Conservation (phyloP, 2,888 invertebrate genomes). For the Melanchra persicariae region DNA sequence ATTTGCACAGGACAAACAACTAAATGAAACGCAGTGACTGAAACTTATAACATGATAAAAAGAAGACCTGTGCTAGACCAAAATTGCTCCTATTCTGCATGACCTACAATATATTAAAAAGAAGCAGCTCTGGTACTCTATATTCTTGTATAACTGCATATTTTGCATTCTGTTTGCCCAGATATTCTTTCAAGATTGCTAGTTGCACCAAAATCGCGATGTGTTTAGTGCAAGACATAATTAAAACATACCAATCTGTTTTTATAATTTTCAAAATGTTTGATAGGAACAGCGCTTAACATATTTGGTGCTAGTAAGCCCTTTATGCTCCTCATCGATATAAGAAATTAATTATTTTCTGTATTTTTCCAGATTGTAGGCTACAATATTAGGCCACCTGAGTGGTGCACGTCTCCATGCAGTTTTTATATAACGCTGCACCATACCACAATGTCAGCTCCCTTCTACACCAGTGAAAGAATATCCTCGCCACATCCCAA, state of each 20-base stretch:
- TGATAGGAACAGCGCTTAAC: too few species aligned
- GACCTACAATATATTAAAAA: too few species aligned
- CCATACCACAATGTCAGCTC: constrained; percentile 94
- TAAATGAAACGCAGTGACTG: too few species aligned
- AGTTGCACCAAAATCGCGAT: background rate
- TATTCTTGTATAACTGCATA: background rate
- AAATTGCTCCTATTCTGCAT: too few species aligned
- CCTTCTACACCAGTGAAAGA: constrained; percentile 96
- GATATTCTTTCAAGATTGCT: background rate
- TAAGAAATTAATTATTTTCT: background rate
- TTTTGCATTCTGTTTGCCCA: background rate
- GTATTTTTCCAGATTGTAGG: constrained; percentile 85
- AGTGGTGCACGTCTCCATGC: constrained; percentile 86
- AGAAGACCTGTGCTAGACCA: too few species aligned
- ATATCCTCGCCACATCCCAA: constrained; percentile 93
- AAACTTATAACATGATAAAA: too few species aligned
- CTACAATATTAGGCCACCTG: constrained; percentile 87
- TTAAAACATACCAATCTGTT: too few species aligned
- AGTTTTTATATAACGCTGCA: constrained; percentile 95
- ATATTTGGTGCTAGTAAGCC: too few species aligned
- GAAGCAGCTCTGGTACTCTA: background rate
- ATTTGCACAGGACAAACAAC: too few species aligned
- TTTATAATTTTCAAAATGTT: too few species aligned
- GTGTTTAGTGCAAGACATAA: too few species aligned
- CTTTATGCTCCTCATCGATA: too few species aligned